Percentiles rank a stretch among this genome's conserved stretches.
phyloP scores from a whole-genome alignment of 2,113 vertebrate genomes.

The Scomber japonicus region DNA sequence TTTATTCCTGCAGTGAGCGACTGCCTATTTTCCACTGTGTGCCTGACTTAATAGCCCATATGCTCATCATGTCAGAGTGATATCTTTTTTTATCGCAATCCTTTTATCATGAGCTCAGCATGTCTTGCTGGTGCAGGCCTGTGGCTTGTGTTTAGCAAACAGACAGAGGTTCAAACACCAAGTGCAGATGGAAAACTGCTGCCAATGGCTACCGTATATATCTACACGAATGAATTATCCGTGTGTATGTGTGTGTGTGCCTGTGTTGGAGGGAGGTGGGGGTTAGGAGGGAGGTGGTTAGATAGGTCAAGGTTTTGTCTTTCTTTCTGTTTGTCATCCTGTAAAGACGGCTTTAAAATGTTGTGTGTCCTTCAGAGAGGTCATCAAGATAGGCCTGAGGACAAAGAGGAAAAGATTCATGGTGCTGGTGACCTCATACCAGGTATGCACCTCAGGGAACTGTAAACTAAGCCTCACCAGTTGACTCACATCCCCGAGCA shows the following conservation, averaged over 20 bases:
- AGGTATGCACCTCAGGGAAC: slow-evolving; percentile 50
- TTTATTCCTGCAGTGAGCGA: slow-evolving; percentile 29
- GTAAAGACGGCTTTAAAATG: neutral
- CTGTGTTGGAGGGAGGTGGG: neutral
- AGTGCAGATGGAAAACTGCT: slow-evolving; percentile 45
- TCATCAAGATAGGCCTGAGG: slow-evolving; percentile 59
- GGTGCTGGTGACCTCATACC: slow-evolving; percentile 62
- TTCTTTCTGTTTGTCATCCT: slow-evolving; percentile 3
- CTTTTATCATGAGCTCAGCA: slow-evolving; percentile 53
- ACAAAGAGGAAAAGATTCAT: slow-evolving; percentile 60
- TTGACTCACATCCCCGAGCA: slow-evolving; percentile 63
- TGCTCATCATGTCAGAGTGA: slow-evolving; percentile 51
- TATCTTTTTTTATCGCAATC: slow-evolving; percentile 61
- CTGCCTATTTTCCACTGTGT: slow-evolving; percentile 37
- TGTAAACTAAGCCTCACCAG: slow-evolving; percentile 59
- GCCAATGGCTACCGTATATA: slow-evolving; percentile 27
- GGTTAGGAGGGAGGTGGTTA: slow-evolving; percentile 6
- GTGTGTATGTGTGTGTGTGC: neutral
- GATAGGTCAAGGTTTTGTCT: slow-evolving; percentile 11
- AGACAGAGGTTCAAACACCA: slow-evolving; percentile 50
- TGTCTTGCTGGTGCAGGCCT: slow-evolving; percentile 22
- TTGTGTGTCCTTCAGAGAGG: slow-evolving; percentile 65
- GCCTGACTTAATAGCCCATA: slow-evolving; percentile 55
- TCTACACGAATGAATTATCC: slow-evolving; percentile 8
- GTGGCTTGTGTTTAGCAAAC: slow-evolving; percentile 44